Evolutionary conservation across 64 coral and sea anemone species (phyloP).

Genomic region (Dendrophyllia cribrosa): DNA sequence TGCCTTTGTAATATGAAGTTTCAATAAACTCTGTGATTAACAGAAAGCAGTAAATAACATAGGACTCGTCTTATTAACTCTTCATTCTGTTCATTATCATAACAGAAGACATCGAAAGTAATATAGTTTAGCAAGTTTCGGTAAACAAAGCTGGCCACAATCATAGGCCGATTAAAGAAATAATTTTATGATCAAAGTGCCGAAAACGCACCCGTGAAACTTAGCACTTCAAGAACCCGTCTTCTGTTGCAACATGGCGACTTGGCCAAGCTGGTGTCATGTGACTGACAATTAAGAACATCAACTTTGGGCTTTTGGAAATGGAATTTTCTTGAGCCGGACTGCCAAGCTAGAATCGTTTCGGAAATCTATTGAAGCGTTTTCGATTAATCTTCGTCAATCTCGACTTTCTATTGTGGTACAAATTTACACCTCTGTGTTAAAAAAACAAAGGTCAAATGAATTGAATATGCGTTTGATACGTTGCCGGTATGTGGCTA

Average conservation of each 20-base stretch:
- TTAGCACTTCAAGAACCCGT: not conserved
- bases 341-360: not conserved
- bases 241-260: not conserved
- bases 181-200: constrained; percentile 26
- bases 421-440: constrained; percentile 89
- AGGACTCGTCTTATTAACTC: constrained; percentile 33
- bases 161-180: constrained; percentile 24
- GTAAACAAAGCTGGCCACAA: constrained; percentile 22
- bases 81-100: constrained; percentile 36
- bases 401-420: constrained; percentile 69
- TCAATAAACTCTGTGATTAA: constrained; percentile 34
- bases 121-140: constrained; percentile 33
- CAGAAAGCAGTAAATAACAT: constrained; percentile 42
- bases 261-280: not conserved
- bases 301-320: constrained; percentile 44
- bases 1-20: constrained; percentile 15
- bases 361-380: constrained; percentile 5
- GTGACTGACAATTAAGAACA: not conserved
- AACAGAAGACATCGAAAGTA: constrained; percentile 22
- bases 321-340: constrained; percentile 41
- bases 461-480: constrained; percentile 67
- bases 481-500: constrained; percentile 12
- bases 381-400: constrained; percentile 71
- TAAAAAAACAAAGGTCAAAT: constrained; percentile 86
- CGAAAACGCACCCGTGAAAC: not conserved